A percentile compares a stretch with the other conserved stretches of the same genome.
Evolutionary conservation across 2,113 vertebrate genomes (phyloP).

Genomic region (Dunckerocampus dactyliophorus): DNA sequence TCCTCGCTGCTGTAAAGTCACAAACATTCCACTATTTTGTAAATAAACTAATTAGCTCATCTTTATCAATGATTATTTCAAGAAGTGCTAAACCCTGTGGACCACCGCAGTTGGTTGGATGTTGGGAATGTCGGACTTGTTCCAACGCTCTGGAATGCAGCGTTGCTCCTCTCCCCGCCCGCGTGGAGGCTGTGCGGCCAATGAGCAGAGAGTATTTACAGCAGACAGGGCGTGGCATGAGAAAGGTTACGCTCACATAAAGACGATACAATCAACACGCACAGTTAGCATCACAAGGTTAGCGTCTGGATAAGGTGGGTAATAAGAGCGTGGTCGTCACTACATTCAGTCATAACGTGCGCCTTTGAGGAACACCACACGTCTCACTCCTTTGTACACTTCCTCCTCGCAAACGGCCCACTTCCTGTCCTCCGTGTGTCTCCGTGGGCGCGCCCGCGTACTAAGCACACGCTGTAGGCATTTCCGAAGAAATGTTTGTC

Average conservation of each 20-base stretch:
- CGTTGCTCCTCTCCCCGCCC: too few species aligned
- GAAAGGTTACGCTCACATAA: constrained; percentile 85
- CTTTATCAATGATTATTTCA: too few species aligned
- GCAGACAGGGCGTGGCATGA: constrained; percentile 77
- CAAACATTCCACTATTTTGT: too few species aligned
- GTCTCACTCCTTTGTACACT: constrained; percentile 5
- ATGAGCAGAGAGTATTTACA: constrained; percentile 96
- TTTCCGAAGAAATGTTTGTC: too few species aligned
- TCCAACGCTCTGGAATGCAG: too few species aligned
- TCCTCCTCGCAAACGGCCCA: constrained; percentile 21
- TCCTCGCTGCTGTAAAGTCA: too few species aligned
- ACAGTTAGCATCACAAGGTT: constrained; percentile 81
- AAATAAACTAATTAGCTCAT: too few species aligned
- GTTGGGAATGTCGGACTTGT: background rate
- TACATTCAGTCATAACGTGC: constrained; percentile 92
- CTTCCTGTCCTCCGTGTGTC: constrained; percentile 31
- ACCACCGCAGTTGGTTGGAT: too few species aligned
- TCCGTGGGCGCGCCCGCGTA: constrained; percentile 17
- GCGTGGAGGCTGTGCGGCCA: too few species aligned
- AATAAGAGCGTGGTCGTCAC: constrained; percentile 81
- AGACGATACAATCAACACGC: constrained; percentile 95
- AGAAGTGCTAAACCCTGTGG: too few species aligned
- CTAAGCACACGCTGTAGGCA: constrained; percentile 77
- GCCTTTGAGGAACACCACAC: constrained; percentile 71
- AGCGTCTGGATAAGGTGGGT: constrained; percentile 71